Evolutionary conservation across 2,797 vertebrate genomes (phyloP), one percentile per base, ranked within the genome.

Genomic region (Sylvilagus floridanus): DNA sequence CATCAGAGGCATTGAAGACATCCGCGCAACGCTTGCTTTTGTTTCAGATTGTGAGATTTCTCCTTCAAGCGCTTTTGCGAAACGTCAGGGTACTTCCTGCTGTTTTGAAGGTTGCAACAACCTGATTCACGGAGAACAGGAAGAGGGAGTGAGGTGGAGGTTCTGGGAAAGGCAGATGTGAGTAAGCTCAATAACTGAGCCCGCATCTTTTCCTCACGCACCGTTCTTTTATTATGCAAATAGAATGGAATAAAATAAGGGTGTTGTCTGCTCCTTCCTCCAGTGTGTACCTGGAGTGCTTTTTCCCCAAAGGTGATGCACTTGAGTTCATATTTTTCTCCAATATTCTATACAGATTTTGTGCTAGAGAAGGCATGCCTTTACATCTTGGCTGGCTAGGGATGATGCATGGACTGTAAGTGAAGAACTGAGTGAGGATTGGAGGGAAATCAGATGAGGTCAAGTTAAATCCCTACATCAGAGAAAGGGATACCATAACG

Each of bases 391-490:
- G 24, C 21, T 79, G 50, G 28, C n/a, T 76, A 83, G 62, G 83
- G 57, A 52, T 30, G 69, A 79, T 54, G 10, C 88, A 11, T 22
- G 79, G 63, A 60, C 72, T 92, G 14, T 42, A 50, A n/a, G 26
- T 94, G 90, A 76, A 93, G 57, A 84, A 84, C 26, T 28, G 69
- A 92, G 35, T 83, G 32, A 94, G 86, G 50, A 90, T 32, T 35
- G 52, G 2, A 50, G 6, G 35, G 79, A 92, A 50, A 50, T 85
- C 62, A 82, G 93, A 63, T 71, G 32, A 85, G 19, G 35, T 77
- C 37, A 62, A 73, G 24, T 79, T 82, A 60, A 94, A 54, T 9
- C 19, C 32, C 14, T 85, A n/a, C 28, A 9, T 50, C 52, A 91
- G 52, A 79, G 82, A 76, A 96, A 72, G 24, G 37, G 26, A 37